Base-by-base conservation (phyloP, 1,140 invertebrate genomes). In the Conopomorpha cramerella region DNA sequence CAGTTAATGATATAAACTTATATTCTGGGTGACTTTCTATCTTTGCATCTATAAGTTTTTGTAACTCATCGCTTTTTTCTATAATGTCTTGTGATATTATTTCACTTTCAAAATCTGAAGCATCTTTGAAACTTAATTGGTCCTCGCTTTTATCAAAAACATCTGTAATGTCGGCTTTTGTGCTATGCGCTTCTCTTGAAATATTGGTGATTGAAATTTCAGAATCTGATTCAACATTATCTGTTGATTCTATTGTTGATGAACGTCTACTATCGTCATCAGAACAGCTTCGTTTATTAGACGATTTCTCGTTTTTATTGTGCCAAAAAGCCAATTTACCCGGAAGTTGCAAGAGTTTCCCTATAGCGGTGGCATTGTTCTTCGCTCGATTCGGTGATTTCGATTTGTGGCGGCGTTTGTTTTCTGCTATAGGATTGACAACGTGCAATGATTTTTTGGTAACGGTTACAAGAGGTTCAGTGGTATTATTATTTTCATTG, bases 311-410 rank as follows among this genome's bases (percentile, higher is more conserved):
- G 19, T 14, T 37, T 51, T 63, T 74, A 37, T n/a, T n/a, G n/a
- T 66, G 49, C 77, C 77, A 79, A 59, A 79, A 79, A 14, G 63
- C 70, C 26, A 79, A 49, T 55, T 77, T 79, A 17, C 59, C 50
- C 8, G 77, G 73, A 30, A 79, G 49, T 36, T 79, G 70, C 15
- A 79, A 59, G 16, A 79, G 40, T 59, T 70, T 78, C 11, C 61
- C 61, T 18, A 79, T 56, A 4, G 65, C 45, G 13, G 58, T 55
- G 33, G 36, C 36, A 38, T 41, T 55, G 53, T 58, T 68, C 12
- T 46, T 40, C 12, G 39, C 34, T 46, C 44, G 49, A 7, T 15
- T 34, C 1, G 67, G 62, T 2, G 65, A 68, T 53, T 66, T 72
- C 7, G 60, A 62, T 48, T 62, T 64, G 15, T 64, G 54, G 3